These are phyloP conservation scores for Eurois occulta DNA, from an alignment of 2,888 invertebrate species.

Conservation along the genomic window DNA sequence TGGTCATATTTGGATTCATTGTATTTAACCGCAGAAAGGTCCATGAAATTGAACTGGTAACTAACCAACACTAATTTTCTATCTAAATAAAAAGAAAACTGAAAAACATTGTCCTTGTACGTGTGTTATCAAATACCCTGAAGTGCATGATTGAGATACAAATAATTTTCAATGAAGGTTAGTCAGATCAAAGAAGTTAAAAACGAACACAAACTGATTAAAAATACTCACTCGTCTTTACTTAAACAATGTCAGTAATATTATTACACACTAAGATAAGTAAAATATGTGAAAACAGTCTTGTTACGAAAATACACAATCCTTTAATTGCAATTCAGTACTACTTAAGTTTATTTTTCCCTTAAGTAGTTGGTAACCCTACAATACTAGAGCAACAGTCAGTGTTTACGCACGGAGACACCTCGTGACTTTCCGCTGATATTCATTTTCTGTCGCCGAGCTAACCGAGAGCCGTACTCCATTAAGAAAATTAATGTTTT, in stretches of 20 bases:
- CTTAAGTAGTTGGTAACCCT: conserved; percentile 46
- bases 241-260: neutral
- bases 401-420: conserved; percentile 86
- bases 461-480: conserved; percentile 87
- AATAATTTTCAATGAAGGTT: neutral
- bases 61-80: neutral
- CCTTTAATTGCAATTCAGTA: neutral
- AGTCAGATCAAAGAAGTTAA: neutral
- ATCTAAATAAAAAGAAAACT: neutral
- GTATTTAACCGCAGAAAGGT: neutral
- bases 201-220: neutral
- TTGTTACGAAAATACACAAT: neutral
- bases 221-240: neutral
- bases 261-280: neutral
- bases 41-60: neutral
- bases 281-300: neutral
- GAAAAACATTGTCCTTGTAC: neutral
- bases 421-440: conserved; percentile 77
- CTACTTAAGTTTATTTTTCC: conserved; percentile 1
- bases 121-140: neutral
- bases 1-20: neutral
- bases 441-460: conserved; percentile 82
- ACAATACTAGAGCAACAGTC: conserved; percentile 76
- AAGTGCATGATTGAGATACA: neutral
- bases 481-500: conserved; percentile 91